Evolutionary conservation across 2,113 vertebrate genomes (phyloP), one percentile per base, ranked within the genome.

Genomic region (Tachuris rubrigastra): DNA sequence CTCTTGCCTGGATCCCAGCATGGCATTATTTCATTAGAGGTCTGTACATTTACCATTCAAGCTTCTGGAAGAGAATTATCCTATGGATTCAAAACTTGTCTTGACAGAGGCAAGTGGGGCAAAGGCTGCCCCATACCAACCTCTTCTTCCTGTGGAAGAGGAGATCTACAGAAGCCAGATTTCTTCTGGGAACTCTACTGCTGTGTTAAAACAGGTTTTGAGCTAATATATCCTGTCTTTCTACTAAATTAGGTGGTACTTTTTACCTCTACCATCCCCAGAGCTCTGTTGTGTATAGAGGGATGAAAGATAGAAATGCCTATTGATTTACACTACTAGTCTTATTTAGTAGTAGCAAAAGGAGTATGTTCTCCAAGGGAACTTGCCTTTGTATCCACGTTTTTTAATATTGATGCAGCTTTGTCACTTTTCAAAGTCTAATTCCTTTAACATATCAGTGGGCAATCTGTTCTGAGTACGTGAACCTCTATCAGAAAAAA

Each of bases 401-500:
- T 18, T 71, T 93, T 79, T 46, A 59, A 68, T 80, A 90, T 3
- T 31, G 35, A 33, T 78, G 83, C 44, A 53, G 35, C 25, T 91
- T 85, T 92, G 21, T 49, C 24, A 2, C 79, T 74, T 80, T 73
- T 77, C 92, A 89, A 75, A 78, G 74, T 78, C 46, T 55, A 60
- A 84, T 88, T 87, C 65, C 44, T 96, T 76, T 88, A 50, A 83
- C 59, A 1, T 96, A 46, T 91, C 90, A 80, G 18, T 86, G 76
- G 93, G 85, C 94, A 94, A 92, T 68, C 92, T 96, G 65, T 89
- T 85, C 91, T 90, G 96, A 78, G 66, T 95, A 96, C 90, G 55
- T 94, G 93, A 96, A 90, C 33, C 53, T 92, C 94, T 95, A 76
- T 78, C 63, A 93, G 77, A 93, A 95, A 89, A 95, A 96, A 96